Evolutionary conservation across 64 coral and sea anemone genomes (phyloP).

Genomic region (Platygyra sinensis): DNA sequence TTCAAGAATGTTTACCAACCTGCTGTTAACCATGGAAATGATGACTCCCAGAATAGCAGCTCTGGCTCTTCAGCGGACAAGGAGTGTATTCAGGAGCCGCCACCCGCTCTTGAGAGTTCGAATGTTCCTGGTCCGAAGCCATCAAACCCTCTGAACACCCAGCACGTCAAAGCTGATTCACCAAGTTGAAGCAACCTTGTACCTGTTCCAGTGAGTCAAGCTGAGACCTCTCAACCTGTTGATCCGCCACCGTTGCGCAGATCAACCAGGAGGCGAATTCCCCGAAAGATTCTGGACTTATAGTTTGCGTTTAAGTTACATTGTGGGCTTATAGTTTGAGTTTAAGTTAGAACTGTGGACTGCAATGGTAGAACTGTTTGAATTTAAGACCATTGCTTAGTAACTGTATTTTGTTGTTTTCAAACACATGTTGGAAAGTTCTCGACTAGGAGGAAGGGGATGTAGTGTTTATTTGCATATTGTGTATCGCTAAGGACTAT

Average conservation of each 20-base stretch:
- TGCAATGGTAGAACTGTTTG: not conserved
- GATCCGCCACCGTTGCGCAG: not conserved
- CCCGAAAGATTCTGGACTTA: not conserved
- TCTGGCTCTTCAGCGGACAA: not conserved
- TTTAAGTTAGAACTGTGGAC: not conserved
- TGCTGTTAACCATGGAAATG: not conserved
- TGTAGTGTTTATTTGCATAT: not conserved
- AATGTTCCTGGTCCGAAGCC: not conserved
- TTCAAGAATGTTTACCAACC: conserved; percentile 18
- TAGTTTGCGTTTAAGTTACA: not conserved
- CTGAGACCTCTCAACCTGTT: not conserved
- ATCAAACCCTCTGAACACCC: too few relatives aligned
- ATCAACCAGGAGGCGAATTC: not conserved
- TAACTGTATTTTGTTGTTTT: not conserved
- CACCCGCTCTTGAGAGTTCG: not conserved
- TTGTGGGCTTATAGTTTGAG: too few relatives aligned
- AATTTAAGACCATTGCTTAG: not conserved
- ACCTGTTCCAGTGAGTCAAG: not conserved
- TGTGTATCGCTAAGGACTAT: too few relatives aligned
- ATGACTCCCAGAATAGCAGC: not conserved
- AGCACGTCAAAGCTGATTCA: not conserved
- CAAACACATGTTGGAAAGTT: not conserved
- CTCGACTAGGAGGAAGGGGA: conserved; percentile 3
- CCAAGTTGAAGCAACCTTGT: not conserved
- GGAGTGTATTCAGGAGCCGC: not conserved